Evolutionary conservation across 2,113 vertebrate genomes (phyloP), one percentile per base, ranked within the genome.

Genomic region (Oreotrochilus melanogaster): DNA sequence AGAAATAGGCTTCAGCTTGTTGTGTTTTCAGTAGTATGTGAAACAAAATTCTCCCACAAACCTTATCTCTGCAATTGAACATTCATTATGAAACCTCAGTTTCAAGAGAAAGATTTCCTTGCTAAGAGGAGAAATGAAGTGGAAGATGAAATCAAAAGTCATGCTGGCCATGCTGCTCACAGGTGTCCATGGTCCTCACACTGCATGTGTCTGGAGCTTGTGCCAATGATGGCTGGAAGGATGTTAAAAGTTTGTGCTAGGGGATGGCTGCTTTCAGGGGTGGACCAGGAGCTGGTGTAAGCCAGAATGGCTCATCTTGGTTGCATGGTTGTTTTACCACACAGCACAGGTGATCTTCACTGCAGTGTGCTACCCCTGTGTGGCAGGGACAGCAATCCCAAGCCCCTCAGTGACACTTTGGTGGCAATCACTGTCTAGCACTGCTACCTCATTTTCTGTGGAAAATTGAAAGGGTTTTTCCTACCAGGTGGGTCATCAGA

Each of bases 131-230:
- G 31, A 76, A 58, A 84, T 25, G 7, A 50, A 74, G 28, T 50
- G 80, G 85, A 83, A 83, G 66, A 28, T 78, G 76, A 78, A 72
- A 65, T 0, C 2, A 58, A 50, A 43, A 2, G 4, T n/a, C 2
- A 0, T n/a, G 67, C 28, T 2, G 1, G 31, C 16, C 1, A 0
- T 57, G 35, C 25, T 53, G 30, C 64, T 66, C 2, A 0, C 48
- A 72, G n/a, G 25, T 48, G 23, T 14, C 70, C 58, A 3, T 4
- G 0, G n/a, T 37, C 39, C 23, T 64, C 74, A 30, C 9, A 5
- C 1, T 5, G 17, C 64, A 28, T 5, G 6, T 42, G 45, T 45
- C 1, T 1, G 27, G 18, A 69, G 19, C 33, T 61, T 30, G 18
- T 30, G 35, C 43, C 48, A 60, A 28, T 0, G 0, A 15, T 6